Conservation (phyloP, 1,140 invertebrate genomes). For the Mycetomoellerius zeteki region DNA sequence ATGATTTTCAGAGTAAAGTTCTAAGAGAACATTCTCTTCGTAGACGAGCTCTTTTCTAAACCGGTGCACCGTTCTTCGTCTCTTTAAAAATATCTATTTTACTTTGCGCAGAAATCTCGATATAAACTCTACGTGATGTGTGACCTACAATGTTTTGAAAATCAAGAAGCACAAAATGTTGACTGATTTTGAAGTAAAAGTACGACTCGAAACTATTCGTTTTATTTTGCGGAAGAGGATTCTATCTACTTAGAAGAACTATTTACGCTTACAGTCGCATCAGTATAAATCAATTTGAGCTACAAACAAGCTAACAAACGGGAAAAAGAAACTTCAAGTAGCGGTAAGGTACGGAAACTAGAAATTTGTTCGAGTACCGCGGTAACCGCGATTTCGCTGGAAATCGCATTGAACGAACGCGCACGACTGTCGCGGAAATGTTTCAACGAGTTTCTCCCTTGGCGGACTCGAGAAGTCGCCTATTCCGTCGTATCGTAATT, state of each 20-base stretch:
- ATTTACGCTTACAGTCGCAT: conserved; percentile 10
- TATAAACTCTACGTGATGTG: not conserved
- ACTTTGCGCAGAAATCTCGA: not conserved
- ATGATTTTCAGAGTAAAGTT: no score
- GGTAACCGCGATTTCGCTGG: conserved; percentile 52
- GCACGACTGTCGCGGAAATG: conserved; percentile 58
- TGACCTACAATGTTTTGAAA: not conserved
- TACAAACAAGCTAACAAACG: conserved; percentile 16
- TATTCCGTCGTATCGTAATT: conserved; percentile 43
- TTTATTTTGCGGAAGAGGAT: not conserved
- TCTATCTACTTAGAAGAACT: not conserved
- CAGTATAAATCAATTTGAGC: conserved; percentile 29
- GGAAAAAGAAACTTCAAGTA: conserved; percentile 18
- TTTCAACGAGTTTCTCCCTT: conserved; percentile 61
- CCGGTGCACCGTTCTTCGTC: conserved; percentile 49
- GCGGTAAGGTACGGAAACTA: conserved; percentile 32
- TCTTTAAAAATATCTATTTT: conserved; percentile 21
- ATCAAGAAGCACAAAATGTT: not conserved
- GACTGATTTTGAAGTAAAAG: not conserved
- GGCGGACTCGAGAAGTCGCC: conserved; percentile 54
- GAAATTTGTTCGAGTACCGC: conserved; percentile 41
- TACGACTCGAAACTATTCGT: not conserved
- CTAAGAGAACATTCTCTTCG: no score
- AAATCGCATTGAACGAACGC: conserved; percentile 52
- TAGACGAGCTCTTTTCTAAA: conserved; percentile 57